phyloP scores from a whole-genome alignment of 1,140 invertebrate species.

The Asbolus verrucosus region DNA sequence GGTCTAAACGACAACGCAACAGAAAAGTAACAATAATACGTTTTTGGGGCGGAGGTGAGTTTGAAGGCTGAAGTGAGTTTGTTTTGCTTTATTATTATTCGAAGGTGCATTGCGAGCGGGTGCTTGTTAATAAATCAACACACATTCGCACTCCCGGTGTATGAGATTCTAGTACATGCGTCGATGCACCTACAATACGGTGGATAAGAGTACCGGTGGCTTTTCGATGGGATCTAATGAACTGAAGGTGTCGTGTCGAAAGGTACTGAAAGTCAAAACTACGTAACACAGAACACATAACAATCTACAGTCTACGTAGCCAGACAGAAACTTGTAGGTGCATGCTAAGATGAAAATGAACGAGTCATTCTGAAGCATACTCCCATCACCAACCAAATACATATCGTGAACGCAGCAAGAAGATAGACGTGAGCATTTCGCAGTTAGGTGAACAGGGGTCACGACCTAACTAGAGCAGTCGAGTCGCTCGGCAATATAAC shows the following conservation, averaged over 20 bases:
- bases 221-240: conserved; percentile 31
- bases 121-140: conserved; percentile 49
- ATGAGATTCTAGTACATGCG: conserved; percentile 39
- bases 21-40: conserved; percentile 12
- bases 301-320: conserved; percentile 51
- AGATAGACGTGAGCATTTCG: conserved; percentile 49
- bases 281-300: conserved; percentile 52
- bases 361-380: conserved; percentile 44
- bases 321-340: conserved; percentile 55
- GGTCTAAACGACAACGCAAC: no score
- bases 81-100: conserved; percentile 33
- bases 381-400: conserved; percentile 48
- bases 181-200: conserved; percentile 42
- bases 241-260: conserved; percentile 28
- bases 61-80: conserved; percentile 40
- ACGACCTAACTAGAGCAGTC: conserved; percentile 38
- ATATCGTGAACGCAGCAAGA: conserved; percentile 41
- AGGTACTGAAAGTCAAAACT: conserved; percentile 42
- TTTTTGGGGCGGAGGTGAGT: conserved; percentile 24
- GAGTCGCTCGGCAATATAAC: conserved; percentile 48
- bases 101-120: conserved; percentile 49
- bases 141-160: conserved; percentile 44
- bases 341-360: conserved; percentile 52
- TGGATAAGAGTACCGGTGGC: conserved; percentile 29
- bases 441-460: conserved; percentile 41